These are phyloP conservation scores for Synanthedon tipuliformis DNA, from an alignment of 2,888 invertebrate species.

Conservation along the genomic window DNA sequence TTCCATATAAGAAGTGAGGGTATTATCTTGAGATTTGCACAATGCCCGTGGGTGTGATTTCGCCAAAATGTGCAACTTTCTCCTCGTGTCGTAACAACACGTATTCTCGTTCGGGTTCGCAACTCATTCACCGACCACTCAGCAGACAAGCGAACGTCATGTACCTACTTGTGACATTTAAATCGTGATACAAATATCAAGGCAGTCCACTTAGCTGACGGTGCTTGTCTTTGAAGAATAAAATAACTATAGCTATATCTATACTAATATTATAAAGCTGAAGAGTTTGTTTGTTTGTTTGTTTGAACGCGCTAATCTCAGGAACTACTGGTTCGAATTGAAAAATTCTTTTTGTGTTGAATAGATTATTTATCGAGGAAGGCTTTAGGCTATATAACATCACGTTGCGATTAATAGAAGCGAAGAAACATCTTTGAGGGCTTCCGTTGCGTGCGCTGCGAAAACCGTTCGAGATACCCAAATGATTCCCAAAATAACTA, in stretches of 20 bases:
- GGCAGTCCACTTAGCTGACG: constrained; percentile 37
- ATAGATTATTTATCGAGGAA: too few species aligned
- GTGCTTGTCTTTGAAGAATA: constrained; percentile 23
- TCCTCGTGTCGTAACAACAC: constrained; percentile 45
- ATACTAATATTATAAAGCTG: too few species aligned
- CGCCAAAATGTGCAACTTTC: constrained; percentile 60
- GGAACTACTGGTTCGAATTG: too few species aligned
- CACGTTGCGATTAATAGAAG: too few species aligned
- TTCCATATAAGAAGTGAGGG: constrained; percentile 38
- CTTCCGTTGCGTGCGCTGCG: too few species aligned
- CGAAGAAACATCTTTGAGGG: too few species aligned
- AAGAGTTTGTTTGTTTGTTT: too few species aligned
- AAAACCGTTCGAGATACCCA: too few species aligned
- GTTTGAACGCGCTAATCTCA: too few species aligned
- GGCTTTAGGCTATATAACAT: too few species aligned
- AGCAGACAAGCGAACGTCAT: constrained; percentile 6
- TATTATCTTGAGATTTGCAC: constrained; percentile 52
- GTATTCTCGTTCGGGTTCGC: constrained; percentile 4
- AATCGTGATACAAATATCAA: constrained; percentile 53
- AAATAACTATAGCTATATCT: constrained; percentile 32
- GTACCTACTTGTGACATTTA: constrained; percentile 42
- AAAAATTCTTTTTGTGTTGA: too few species aligned
- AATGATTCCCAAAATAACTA: too few species aligned
- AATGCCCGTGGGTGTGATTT: constrained; percentile 58
- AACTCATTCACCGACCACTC: constrained; percentile 1